Base-by-base conservation (phyloP, 2,797 vertebrate species). In the Channallabes apus region DNA sequence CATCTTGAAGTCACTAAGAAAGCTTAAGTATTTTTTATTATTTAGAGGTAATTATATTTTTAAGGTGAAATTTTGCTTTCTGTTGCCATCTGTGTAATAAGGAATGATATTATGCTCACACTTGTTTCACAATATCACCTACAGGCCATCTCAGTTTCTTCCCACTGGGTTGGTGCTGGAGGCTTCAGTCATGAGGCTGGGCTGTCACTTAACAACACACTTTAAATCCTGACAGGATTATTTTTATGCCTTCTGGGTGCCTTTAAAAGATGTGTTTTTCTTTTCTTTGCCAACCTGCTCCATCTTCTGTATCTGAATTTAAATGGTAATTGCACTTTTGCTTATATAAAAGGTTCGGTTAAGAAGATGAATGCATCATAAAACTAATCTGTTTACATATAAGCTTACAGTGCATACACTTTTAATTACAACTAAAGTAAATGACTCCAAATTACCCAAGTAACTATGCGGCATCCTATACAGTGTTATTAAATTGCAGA, bases 381-480 rank as follows among this genome's bases (percentile, higher is more conserved):
- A 75, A 24, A 73, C 14, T 14, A 6, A 24, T n/a, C 69, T 14
- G 38, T n/a, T 41, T 54, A 51, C 4, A n/a, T 22, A 18, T 29
- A 54, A 75, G 15, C 6, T 75, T 29, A 46, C 17, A 72, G 17
- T 71, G 18, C 11, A 32, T 80, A 35, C 22, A 8, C 9, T 27
- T 71, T 69, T 73, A 78, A 29, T 71, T 58, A 59, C n/a, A 41
- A 58, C 41, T 56, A 3, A 64, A 56, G 22, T 46, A 22, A 38
- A 73, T 80, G 41, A 85, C 9, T 54, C 35, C 11, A 67, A 80
- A 84, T 61, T 58, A 69, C 22, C 20, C 67, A 69, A 69, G 6
- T 32, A 68, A 15, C 65, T 38, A 69, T 69, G 7, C 18, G 35
- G 32, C 7, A 22, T 22, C 67, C 18, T 38, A 41, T 72, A n/a